Evolutionary conservation across 53 echinoderm and acorn worm genomes (phyloP).

Genomic region (Henricia sp.): DNA sequence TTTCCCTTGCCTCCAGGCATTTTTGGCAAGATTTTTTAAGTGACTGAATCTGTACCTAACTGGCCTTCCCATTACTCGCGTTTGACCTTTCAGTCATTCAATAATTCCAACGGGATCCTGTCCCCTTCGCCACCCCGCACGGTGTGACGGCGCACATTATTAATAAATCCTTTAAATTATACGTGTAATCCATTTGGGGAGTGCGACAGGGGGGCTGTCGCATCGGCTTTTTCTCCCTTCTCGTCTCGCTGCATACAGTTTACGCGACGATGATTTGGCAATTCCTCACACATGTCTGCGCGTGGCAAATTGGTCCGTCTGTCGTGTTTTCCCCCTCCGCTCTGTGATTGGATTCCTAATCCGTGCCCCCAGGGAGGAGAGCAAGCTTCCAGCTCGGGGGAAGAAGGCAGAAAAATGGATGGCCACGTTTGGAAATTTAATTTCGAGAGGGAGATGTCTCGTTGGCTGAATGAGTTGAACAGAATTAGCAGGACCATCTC

Average conservation of each 20-base stretch:
- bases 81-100: constrained; percentile 56
- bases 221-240: neutral
- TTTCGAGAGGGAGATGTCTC: constrained; percentile 2
- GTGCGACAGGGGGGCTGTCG: neutral
- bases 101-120: constrained; percentile 25
- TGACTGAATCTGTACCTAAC: constrained; percentile 7
- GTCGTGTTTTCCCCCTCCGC: constrained; percentile 22
- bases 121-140: constrained; percentile 17
- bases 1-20: neutral
- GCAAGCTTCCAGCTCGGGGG: neutral
- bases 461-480: constrained; percentile 28
- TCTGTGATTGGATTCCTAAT: constrained; percentile 36
- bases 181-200: constrained; percentile 54
- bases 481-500: constrained; percentile 40
- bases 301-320: constrained; percentile 52
- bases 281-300: constrained; percentile 52
- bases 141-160: constrained; percentile 54
- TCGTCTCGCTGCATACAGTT: constrained; percentile 8
- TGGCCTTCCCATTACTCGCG: constrained; percentile 36
- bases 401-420: constrained; percentile 1
- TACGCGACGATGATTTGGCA: constrained; percentile 41
- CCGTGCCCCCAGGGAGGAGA: constrained; percentile 20
- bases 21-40: neutral
- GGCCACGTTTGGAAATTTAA: constrained; percentile 34
- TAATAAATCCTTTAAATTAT: constrained; percentile 51